Conservation (phyloP, 2,888 invertebrate genomes). For the Aleiodes alternator region DNA sequence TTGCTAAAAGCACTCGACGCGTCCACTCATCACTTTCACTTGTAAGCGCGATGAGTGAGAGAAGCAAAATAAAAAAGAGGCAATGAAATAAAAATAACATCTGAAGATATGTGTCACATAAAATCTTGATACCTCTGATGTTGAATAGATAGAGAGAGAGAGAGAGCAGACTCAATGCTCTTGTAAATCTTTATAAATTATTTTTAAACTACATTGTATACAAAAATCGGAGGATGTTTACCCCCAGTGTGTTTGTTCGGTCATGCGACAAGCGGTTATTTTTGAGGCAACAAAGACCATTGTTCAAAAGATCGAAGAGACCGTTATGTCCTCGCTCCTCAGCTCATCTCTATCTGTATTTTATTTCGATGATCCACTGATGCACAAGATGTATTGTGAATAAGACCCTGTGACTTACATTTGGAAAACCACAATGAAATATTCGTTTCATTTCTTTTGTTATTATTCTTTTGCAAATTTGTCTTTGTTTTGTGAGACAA, state of each 20-base stretch:
- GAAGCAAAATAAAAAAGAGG: slow-evolving; percentile 2
- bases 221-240: slow-evolving; percentile 44
- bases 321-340: slow-evolving; percentile 39
- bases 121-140: slow-evolving; percentile 52
- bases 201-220: slow-evolving; percentile 60
- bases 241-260: slow-evolving; percentile 29
- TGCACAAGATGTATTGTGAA: slow-evolving; percentile 32
- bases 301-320: slow-evolving; percentile 54
- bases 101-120: slow-evolving; percentile 43
- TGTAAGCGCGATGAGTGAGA: background rate
- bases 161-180: slow-evolving; percentile 40
- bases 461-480: slow-evolving; percentile 13
- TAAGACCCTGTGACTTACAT: slow-evolving; percentile 34
- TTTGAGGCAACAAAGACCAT: slow-evolving; percentile 58
- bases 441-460: background rate
- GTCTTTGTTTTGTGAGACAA: slow-evolving; percentile 12
- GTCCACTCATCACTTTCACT: slow-evolving; percentile 36
- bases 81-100: slow-evolving; percentile 12
- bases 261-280: slow-evolving; percentile 52
- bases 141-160: slow-evolving; percentile 6
- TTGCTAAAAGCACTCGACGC: slow-evolving; percentile 54
- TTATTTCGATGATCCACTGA: slow-evolving; percentile 20
- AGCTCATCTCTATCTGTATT: slow-evolving; percentile 15
- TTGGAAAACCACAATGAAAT: slow-evolving; percentile 23
- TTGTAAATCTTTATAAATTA: slow-evolving; percentile 57